Evolutionary conservation across 2,888 invertebrate species (phyloP).

Genomic region (Andricus quercusramuli): DNA sequence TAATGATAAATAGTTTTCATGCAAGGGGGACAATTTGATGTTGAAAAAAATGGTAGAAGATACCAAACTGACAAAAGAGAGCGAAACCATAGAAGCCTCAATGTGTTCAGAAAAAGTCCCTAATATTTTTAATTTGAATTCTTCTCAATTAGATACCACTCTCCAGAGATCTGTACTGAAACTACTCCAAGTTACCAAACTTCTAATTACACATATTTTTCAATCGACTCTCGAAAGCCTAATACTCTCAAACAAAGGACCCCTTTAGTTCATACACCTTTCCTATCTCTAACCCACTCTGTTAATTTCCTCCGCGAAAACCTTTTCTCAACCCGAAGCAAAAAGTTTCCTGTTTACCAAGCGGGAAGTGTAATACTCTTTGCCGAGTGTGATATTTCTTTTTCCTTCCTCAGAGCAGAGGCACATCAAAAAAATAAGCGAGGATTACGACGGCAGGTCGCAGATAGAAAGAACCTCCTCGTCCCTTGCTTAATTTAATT

Average conservation of each 20-base stretch:
- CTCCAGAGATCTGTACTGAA: background rate
- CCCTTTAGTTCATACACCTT: background rate
- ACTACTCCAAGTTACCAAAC: background rate
- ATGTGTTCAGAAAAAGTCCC: no score
- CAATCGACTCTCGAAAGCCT: background rate
- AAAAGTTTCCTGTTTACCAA: constrained; percentile 12
- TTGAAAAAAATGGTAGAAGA: no score
- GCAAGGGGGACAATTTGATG: no score
- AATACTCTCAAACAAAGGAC: background rate
- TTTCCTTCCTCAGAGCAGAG: background rate
- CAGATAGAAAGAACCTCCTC: constrained; percentile 16
- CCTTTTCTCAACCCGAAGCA: constrained; percentile 8
- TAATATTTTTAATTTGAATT: no score
- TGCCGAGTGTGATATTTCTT: constrained; percentile 24
- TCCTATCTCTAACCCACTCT: background rate
- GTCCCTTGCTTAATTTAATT: constrained; percentile 31
- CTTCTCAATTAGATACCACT: no score
- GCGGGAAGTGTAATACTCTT: constrained; percentile 23
- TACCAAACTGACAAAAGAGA: no score
- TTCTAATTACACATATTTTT: background rate
- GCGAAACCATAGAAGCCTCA: no score
- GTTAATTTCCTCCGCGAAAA: background rate
- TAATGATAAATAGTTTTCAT: no score
- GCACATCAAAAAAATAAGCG: constrained; percentile 32
- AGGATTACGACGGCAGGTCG: constrained; percentile 25